These are phyloP conservation scores for Stegana nigrithorax DNA, from an alignment of 2,888 invertebrate genomes.

Conservation along the genomic window DNA sequence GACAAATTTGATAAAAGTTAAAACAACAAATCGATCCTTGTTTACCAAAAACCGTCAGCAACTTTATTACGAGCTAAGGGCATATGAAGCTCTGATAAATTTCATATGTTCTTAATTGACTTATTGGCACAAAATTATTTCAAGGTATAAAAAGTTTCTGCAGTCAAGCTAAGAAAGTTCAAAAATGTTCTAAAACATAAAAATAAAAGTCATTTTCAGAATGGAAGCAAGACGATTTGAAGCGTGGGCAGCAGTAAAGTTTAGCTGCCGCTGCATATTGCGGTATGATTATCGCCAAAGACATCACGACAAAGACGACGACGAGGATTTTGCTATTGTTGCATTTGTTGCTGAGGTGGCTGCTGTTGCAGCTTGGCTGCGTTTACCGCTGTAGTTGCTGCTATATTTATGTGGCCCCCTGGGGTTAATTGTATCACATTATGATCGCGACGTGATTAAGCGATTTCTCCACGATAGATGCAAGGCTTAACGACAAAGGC, in stretches of 20 bases:
- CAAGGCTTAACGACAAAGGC: constrained; percentile 32
- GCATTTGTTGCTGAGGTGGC: neutral
- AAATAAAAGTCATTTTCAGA: no score
- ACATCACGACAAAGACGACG: constrained; percentile 11
- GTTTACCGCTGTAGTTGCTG: neutral
- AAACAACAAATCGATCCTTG: no score
- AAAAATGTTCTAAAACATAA: no score
- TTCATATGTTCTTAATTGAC: no score
- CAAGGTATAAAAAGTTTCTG: no score
- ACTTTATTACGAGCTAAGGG: no score
- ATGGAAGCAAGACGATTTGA: no score
- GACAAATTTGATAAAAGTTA: no score
- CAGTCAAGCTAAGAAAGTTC: no score
- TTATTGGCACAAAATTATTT: no score
- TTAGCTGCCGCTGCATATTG: neutral
- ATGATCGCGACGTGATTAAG: constrained; percentile 51
- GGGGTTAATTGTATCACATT: constrained; percentile 44
- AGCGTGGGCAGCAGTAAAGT: constrained; percentile 13
- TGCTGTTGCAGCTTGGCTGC: constrained; percentile 2
- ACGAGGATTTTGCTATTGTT: neutral
- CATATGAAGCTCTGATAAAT: no score
- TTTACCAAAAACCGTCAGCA: no score
- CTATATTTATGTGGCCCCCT: constrained; percentile 36
- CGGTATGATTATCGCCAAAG: constrained; percentile 17
- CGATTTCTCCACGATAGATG: constrained; percentile 49